Conservation (phyloP, 2,797 vertebrate genomes). For the Rhinoraja longicauda region DNA sequence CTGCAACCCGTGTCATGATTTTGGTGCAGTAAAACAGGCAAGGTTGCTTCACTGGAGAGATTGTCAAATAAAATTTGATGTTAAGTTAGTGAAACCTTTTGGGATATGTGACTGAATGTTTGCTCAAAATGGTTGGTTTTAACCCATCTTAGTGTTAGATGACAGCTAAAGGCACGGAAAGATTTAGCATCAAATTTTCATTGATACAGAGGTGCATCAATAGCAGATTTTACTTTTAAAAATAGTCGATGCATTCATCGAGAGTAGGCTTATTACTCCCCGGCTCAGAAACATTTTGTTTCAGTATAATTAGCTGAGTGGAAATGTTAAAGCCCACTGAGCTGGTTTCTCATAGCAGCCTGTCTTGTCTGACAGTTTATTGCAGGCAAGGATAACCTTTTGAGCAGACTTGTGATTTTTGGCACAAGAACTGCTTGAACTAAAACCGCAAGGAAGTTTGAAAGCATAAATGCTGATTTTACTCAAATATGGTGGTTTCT, state of each 20-base stretch:
- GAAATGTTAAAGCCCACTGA: background rate
- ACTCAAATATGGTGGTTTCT: constrained; percentile 33
- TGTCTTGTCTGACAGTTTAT: background rate
- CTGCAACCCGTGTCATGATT: background rate
- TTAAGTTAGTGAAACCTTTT: background rate
- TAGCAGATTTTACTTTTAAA: background rate
- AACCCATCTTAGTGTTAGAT: background rate
- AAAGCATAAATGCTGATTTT: constrained; percentile 4
- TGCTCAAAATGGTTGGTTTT: too few relatives aligned
- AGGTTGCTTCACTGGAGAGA: too few relatives aligned
- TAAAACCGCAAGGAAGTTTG: background rate
- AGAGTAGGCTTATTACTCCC: background rate
- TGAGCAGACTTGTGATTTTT: constrained; percentile 22
- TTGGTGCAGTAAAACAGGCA: background rate
- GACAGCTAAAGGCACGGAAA: background rate
- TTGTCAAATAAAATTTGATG: background rate
- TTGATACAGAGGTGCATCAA: background rate
- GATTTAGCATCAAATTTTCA: background rate
- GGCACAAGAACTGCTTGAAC: constrained; percentile 20
- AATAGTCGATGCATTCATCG: background rate
- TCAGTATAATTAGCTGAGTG: background rate
- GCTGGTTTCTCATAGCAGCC: background rate
- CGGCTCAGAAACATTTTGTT: background rate
- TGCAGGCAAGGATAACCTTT: constrained; percentile 21
- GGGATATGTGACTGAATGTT: background rate